Conservation (phyloP, 2,888 invertebrate genomes). For the Orthosia cruda region DNA sequence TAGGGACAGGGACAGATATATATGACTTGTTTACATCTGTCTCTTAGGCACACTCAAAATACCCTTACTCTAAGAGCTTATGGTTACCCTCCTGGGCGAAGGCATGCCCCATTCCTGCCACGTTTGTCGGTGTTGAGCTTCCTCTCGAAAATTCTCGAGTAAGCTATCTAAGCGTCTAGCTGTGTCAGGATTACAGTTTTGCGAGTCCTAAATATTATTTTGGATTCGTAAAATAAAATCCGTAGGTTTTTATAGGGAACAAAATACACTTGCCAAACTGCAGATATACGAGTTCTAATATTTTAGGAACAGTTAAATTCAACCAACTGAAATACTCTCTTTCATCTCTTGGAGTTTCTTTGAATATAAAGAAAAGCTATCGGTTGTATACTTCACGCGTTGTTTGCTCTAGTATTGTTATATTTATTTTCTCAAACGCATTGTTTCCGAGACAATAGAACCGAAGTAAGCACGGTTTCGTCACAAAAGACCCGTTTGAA, state of each 20-base stretch:
- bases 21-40: too few species aligned
- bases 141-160: too few species aligned
- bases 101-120: too few species aligned
- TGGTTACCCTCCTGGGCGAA: too few species aligned
- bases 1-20: too few species aligned
- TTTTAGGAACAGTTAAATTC: constrained; percentile 23
- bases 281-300: constrained; percentile 10
- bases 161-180: too few species aligned
- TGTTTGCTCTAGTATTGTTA: constrained; percentile 50
- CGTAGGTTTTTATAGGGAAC: not conserved
- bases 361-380: constrained; percentile 47
- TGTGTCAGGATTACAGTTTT: too few species aligned
- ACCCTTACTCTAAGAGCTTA: too few species aligned
- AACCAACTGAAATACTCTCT: constrained; percentile 38
- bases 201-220: too few species aligned
- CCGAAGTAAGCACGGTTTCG: constrained; percentile 21
- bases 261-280: not conserved
- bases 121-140: too few species aligned
- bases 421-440: constrained; percentile 35
- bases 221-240: too few species aligned
- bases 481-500: constrained; percentile 16
- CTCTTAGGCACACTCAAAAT: too few species aligned
- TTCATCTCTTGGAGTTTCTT: constrained; percentile 49
- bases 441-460: constrained; percentile 44
- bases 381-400: constrained; percentile 30